phyloP scores from a whole-genome alignment of 2,888 invertebrate species.

The Hirtodrosophila confusa region DNA sequence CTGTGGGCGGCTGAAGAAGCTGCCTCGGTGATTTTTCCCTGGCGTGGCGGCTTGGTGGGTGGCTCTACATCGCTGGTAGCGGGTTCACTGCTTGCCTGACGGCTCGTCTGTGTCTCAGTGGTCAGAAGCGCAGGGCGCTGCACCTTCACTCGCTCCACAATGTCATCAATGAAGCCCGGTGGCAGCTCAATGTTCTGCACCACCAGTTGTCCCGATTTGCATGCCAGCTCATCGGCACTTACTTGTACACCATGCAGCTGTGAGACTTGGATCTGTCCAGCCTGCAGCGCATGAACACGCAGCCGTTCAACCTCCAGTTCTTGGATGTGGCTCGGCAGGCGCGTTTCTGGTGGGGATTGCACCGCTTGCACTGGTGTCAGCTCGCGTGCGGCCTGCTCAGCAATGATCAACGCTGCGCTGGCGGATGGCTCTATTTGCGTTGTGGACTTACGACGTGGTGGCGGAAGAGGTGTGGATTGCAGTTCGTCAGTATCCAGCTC shows the following conservation, averaged over 20 bases:
- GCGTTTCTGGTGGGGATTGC: slow-evolving; percentile 40
- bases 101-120: slow-evolving; percentile 84
- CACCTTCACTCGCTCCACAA: slow-evolving; percentile 85
- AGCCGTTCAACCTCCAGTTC: slow-evolving; percentile 92
- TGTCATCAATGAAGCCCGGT: slow-evolving; percentile 88
- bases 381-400: slow-evolving; percentile 46
- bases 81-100: slow-evolving; percentile 74
- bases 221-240: slow-evolving; percentile 89
- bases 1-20: slow-evolving; percentile 25
- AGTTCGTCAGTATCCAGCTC: slow-evolving; percentile 32
- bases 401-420: slow-evolving; percentile 39
- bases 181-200: slow-evolving; percentile 89
- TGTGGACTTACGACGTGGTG: slow-evolving; percentile 81
- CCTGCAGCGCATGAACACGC: slow-evolving; percentile 91
- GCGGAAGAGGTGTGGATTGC: slow-evolving; percentile 64
- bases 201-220: slow-evolving; percentile 88
- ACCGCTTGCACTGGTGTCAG: slow-evolving; percentile 53
- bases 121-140: slow-evolving; percentile 72
- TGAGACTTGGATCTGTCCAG: slow-evolving; percentile 91
- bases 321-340: slow-evolving; percentile 84
- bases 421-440: slow-evolving; percentile 64
- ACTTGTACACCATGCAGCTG: slow-evolving; percentile 91
- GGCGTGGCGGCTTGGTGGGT: slow-evolving; percentile 79
- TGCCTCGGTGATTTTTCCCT: slow-evolving; percentile 54
- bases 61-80: slow-evolving; percentile 61